These are phyloP conservation scores for Pseudomyrmex cubaensis DNA, from an alignment of 1,140 invertebrate species.

Conservation along the genomic window DNA sequence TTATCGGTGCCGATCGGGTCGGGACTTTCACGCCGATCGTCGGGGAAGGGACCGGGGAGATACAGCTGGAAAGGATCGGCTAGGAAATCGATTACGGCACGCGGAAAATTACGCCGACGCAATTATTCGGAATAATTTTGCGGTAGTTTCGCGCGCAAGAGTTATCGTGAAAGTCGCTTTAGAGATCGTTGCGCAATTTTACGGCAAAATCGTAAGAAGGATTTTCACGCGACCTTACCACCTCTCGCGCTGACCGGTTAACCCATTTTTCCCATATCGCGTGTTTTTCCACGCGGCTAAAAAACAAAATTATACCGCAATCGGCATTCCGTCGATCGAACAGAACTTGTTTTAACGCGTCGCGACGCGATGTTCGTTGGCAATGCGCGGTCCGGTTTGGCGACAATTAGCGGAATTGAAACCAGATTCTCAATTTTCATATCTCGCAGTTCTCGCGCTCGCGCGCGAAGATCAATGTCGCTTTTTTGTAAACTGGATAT, in stretches of 20 bases:
- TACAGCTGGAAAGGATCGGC: constrained; percentile 36
- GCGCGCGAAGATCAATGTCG: constrained; percentile 47
- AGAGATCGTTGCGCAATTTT: constrained; percentile 28
- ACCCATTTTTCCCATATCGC: constrained; percentile 30
- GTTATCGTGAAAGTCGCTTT: constrained; percentile 49
- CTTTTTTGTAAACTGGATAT: constrained; percentile 41
- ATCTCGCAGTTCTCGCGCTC: neutral
- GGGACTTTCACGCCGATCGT: constrained; percentile 42
- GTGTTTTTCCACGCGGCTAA: neutral
- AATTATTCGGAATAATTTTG: constrained; percentile 46
- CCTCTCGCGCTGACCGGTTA: neutral
- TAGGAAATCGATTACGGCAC: constrained; percentile 57
- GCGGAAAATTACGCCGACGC: constrained; percentile 51
- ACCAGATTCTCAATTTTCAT: constrained; percentile 39
- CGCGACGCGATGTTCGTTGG: neutral
- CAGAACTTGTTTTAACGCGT: neutral
- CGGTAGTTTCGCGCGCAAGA: constrained; percentile 33
- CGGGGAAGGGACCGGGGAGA: neutral
- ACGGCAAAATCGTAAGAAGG: neutral
- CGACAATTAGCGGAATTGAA: constrained; percentile 23
- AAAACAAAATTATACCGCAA: neutral
- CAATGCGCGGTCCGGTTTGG: constrained; percentile 9
- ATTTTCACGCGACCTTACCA: constrained; percentile 1
- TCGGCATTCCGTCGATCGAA: neutral
- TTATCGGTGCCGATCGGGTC: constrained; percentile 41